Evolutionary conservation across 2,113 vertebrate genomes (phyloP).

Genomic region (Platichthys flesus): DNA sequence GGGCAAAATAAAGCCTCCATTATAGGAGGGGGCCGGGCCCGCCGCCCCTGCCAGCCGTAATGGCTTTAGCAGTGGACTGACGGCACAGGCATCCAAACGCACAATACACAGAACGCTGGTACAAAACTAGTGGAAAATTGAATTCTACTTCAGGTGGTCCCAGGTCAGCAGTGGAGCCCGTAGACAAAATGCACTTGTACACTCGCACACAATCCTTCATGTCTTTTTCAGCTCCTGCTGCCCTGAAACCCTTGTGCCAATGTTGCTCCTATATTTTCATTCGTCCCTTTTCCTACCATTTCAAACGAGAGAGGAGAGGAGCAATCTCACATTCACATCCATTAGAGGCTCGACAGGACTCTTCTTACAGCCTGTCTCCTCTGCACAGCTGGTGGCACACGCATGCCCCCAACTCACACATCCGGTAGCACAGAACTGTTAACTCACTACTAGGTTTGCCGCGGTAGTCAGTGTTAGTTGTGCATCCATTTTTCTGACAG

Average conservation of each 20-base stretch:
- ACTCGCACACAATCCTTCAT: slow-evolving; percentile 34
- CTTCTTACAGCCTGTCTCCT: slow-evolving; percentile 50
- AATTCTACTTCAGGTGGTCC: slow-evolving; percentile 72
- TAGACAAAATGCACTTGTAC: slow-evolving; percentile 54
- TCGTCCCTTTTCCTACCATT: slow-evolving; percentile 13
- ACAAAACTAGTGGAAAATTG: slow-evolving; percentile 66
- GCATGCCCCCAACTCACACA: slow-evolving; percentile 20
- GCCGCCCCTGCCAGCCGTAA: slow-evolving; percentile 55
- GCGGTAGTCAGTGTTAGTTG: background rate
- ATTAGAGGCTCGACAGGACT: slow-evolving; percentile 61
- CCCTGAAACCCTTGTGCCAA: slow-evolving; percentile 9
- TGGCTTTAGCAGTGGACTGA: slow-evolving; percentile 56
- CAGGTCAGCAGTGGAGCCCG: slow-evolving; percentile 56
- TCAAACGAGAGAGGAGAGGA: slow-evolving; percentile 48
- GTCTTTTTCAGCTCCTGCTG: slow-evolving; percentile 18
- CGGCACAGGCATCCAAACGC: slow-evolving; percentile 44
- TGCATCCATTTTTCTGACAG: background rate
- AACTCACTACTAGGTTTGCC: slow-evolving; percentile 20
- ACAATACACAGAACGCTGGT: slow-evolving; percentile 52
- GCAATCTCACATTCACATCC: slow-evolving; percentile 50
- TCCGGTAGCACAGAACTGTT: background rate
- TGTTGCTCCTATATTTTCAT: slow-evolving; percentile 24
- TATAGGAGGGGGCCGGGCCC: slow-evolving; percentile 62
- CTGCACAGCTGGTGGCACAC: slow-evolving; percentile 42
- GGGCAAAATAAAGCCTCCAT: slow-evolving; percentile 68